Base-by-base conservation (phyloP, 2,888 invertebrate species). In the Agrochola lota region DNA sequence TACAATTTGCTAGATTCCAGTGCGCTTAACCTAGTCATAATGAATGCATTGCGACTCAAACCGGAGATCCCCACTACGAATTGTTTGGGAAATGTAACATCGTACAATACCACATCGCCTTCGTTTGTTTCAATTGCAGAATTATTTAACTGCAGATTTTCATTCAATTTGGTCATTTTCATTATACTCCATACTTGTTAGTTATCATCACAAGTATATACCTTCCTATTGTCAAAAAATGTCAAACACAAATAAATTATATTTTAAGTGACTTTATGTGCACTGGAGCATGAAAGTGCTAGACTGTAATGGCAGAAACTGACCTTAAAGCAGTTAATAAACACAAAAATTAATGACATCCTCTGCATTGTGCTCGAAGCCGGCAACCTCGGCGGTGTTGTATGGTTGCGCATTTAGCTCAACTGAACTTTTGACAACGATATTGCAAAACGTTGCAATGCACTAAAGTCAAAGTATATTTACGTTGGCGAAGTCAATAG, bases 261-360 rank as follows among this genome's bases (percentile, higher is more conserved):
- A 69, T 69, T 59, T 63, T 52, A 63, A 46, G 55, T 79, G 84
- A 70, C 20, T 80, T 68, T 68, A 46, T 63, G 71, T 57, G 80
- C 84, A 74, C 85, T 68, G 57, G 67, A 78, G 40, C 60, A 71
- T 67, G 71, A 83, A 83, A 83, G 80, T 78, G 62, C 57, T 83
- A 68, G 79, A 84, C 62, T 78, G 66, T 69, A 80, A 80, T 83
- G 66, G 68, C 64, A 78, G 74, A 72, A 87, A 66, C 64, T 86
- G 85, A 81, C 85, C 86, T 86, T 80, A 71, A 62, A 78, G 68
- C 66, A 70, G 62, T 77, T 71, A 77, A 85, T 78, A 85, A 81
- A 72, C 77, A 68, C 62, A 77, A 75, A 80, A 78, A 77, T 75
- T 85, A 89, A 89, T 89, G 77, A 88, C 82, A 86, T 88, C 88